Evolutionary conservation across 2,113 vertebrate genomes (phyloP).

Genomic region (Pluvianellus socialis): DNA sequence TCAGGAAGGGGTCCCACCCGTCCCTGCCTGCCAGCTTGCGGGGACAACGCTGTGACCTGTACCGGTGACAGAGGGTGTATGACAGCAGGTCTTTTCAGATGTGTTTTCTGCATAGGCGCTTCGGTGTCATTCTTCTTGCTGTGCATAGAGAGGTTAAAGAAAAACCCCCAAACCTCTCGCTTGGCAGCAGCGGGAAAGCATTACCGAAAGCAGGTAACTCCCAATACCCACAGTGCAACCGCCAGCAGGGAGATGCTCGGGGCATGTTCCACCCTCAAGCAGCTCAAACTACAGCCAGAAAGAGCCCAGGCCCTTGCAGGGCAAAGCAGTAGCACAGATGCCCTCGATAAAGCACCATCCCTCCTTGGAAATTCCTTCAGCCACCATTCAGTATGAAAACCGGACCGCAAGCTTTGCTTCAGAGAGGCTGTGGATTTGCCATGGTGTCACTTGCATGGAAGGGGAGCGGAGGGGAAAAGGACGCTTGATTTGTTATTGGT

Average conservation of each 20-base stretch:
- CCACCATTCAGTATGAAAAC: not conserved
- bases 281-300: not conserved
- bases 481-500: not conserved
- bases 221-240: not conserved
- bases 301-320: not conserved
- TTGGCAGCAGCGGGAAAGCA: not conserved
- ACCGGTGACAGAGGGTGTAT: rapidly evolving
- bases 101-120: not conserved
- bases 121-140: not conserved
- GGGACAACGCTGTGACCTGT: not conserved
- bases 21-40: not conserved
- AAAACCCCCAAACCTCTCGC: not conserved
- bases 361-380: not conserved
- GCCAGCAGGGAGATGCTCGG: not conserved
- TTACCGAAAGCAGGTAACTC: not conserved
- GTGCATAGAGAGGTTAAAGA: not conserved
- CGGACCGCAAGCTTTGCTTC: not conserved
- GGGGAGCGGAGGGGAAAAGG: not conserved
- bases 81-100: not conserved
- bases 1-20: not conserved
- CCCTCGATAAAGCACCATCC: not conserved
- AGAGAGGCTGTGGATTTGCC: not conserved
- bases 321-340: not conserved
- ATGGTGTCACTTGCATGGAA: not conserved
- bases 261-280: rapidly evolving